Evolutionary conservation across 2,797 vertebrate species (phyloP).

Genomic region (Poeciliopsis gracilis): DNA sequence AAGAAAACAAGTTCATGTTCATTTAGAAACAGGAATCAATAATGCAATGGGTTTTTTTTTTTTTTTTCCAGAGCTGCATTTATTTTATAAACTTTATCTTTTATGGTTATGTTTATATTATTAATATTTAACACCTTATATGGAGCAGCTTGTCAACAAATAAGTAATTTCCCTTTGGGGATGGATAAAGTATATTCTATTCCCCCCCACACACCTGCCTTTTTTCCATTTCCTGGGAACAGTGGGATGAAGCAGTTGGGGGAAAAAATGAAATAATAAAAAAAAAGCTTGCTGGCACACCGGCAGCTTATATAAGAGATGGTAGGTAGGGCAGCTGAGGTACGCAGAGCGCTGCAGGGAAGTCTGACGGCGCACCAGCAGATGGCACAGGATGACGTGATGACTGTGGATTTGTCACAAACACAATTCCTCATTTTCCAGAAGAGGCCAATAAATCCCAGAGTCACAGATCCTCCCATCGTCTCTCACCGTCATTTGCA

Average conservation of each 20-base stretch:
- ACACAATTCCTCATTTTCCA: conserved; percentile 40
- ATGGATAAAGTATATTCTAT: too few species aligned
- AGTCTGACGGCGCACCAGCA: conserved; percentile 52
- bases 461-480: conserved; percentile 38
- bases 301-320: conserved; percentile 63
- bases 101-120: too few species aligned
- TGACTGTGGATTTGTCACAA: conserved; percentile 38
- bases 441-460: conserved; percentile 50
- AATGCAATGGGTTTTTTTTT: too few species aligned
- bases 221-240: conserved; percentile 33
- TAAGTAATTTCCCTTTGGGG: too few species aligned
- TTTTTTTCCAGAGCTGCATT: too few species aligned
- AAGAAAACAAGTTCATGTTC: too few species aligned
- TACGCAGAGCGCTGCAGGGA: conserved; percentile 33
- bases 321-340: conserved; percentile 63
- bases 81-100: too few species aligned
- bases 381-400: conserved; percentile 51
- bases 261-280: conserved; percentile 33
- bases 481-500: conserved; percentile 43
- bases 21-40: too few species aligned
- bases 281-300: conserved; percentile 44
- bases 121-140: too few species aligned
- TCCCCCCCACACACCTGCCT: conserved; percentile 5
- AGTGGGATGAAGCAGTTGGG: conserved; percentile 26
- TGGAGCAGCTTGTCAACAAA: too few species aligned